Base-by-base conservation (phyloP, 1,140 invertebrate species). In the Nymphalis io region DNA sequence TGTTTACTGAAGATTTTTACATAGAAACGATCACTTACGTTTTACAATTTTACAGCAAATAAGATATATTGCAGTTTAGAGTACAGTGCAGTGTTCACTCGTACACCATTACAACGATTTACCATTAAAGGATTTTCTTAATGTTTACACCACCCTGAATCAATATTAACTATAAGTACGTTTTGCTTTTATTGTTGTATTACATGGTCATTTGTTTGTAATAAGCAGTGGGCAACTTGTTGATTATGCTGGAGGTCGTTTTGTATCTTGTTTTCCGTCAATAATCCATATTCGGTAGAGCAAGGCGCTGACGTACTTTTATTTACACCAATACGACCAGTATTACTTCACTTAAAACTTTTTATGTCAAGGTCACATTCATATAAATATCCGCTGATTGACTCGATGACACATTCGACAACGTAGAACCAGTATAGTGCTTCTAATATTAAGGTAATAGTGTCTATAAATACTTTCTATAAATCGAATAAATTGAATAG, bases 311-410 rank as follows among this genome's bases (percentile, higher is more conserved):
- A 69, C 59, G 60, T 44, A 51, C 65, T 33, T 63, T 48, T 69
- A 42, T 64, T 72, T 59, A 60, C 55, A 40, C 60, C 60, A 39
- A 44, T 55, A n/a, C 57, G 51, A 57, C 53, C 6, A 18, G 18
- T 51, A 18, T 39, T 42, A 72, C 63, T 67, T 69, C 20, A 73
- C 53, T 72, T 68, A 20, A 51, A 44, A 38, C 39, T 42, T 61
- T 67, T 33, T 71, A 65, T 81, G 79, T 77, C 79, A 79, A 77
- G 79, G 76, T 72, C 65, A 62, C 23, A 10, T 23, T 65, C 64
- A 15, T 70, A 51, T 42, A 44, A 70, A 65, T 70, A 70, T 65
- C 60, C 60, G 67, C 60, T 57, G 53, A 62, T 3, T 3, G 18
- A 53, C 53, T 61, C 23, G 53, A 53, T 53, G 18, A 10, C 6